Conservation (phyloP, 2,113 vertebrate species). For the Alouatta palliata region DNA sequence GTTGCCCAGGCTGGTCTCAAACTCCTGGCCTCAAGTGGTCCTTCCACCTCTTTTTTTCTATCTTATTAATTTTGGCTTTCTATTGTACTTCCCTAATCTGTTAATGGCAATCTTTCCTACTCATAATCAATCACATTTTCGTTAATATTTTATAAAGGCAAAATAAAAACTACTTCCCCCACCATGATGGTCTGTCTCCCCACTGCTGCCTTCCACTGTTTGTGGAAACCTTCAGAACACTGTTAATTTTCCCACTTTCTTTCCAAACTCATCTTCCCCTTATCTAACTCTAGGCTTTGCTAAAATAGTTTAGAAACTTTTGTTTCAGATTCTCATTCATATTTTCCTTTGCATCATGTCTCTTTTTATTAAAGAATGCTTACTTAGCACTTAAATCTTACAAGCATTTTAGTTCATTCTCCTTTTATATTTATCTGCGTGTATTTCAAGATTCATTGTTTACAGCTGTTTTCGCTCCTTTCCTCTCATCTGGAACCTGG, state of each 20-base stretch:
- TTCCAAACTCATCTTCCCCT: background rate
- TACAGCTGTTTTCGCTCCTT: background rate
- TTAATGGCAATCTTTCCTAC: background rate
- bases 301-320: background rate
- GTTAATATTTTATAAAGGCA: background rate
- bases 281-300: background rate
- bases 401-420: background rate
- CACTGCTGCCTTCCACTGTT: background rate
- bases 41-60: background rate
- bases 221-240: background rate
- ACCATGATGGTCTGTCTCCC: background rate
- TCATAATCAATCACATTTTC: background rate
- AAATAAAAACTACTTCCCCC: background rate
- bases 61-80: background rate
- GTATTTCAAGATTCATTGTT: background rate
- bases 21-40: no score
- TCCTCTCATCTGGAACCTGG: background rate
- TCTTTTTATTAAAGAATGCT: background rate
- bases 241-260: background rate
- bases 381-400: background rate
- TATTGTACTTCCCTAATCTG: background rate
- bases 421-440: background rate
- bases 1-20: no score
- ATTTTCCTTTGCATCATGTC: background rate
- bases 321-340: background rate